Evolutionary conservation across 1,140 invertebrate genomes (phyloP).

Genomic region (Phenacoccus solenopsis): DNA sequence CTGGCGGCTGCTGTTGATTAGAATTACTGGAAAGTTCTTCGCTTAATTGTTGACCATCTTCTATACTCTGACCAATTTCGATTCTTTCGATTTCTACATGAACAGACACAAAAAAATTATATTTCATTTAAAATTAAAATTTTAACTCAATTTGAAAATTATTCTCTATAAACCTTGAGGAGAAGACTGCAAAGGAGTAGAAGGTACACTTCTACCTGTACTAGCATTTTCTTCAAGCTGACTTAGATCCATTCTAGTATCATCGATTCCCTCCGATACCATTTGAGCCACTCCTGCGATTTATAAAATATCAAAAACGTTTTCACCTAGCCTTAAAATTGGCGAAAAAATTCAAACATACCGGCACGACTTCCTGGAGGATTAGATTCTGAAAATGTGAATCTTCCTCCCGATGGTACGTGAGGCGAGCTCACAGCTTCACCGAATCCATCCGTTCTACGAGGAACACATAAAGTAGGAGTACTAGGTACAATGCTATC

Average conservation of each 20-base stretch:
- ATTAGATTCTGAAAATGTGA: conserved; percentile 54
- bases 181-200: conserved; percentile 57
- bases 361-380: conserved; percentile 26
- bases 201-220: conserved; percentile 55
- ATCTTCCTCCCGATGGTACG: conserved; percentile 47
- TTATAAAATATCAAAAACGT: no score
- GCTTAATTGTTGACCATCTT: background rate
- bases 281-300: conserved; percentile 34
- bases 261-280: conserved; percentile 54
- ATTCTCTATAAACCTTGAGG: conserved; percentile 35
- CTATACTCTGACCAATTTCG: background rate
- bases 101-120: no score
- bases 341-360: conserved; percentile 19
- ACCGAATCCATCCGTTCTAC: conserved; percentile 56
- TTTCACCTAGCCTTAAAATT: no score
- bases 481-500: conserved; percentile 84
- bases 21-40: background rate
- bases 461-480: conserved; percentile 68
- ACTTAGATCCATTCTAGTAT: conserved; percentile 58
- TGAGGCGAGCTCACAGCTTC: conserved; percentile 84
- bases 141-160: no score
- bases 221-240: conserved; percentile 40
- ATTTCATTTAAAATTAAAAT: no score
- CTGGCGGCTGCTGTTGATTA: background rate
- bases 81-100: background rate